Percentiles rank a stretch among this genome's conserved stretches.
Conservation (phyloP, 1,140 invertebrate genomes). For the Oreohelix idahoensis region DNA sequence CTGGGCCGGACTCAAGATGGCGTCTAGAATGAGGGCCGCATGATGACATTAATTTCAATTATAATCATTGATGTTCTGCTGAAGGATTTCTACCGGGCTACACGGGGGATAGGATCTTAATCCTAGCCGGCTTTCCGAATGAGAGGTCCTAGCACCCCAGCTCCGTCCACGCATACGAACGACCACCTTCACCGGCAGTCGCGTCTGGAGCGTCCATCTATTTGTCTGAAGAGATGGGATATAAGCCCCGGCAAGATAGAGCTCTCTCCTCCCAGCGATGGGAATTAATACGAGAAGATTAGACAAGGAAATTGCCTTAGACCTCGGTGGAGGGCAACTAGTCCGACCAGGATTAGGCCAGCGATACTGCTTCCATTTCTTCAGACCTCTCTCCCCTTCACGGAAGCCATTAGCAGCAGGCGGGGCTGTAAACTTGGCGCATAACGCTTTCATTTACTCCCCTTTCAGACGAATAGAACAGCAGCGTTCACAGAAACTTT, state of each 20-base stretch:
- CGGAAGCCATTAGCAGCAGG: conserved; percentile 26
- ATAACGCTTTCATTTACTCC: conserved; percentile 6
- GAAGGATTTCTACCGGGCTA: conserved; percentile 4
- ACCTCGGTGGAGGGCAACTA: conserved; percentile 21
- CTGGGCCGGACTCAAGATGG: conserved; percentile 11
- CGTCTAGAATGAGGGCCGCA: not conserved
- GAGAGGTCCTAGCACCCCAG: conserved; percentile 23
- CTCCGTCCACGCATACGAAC: conserved; percentile 38
- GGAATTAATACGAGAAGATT: conserved; percentile 40
- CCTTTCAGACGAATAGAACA: not conserved
- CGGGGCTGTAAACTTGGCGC: conserved; percentile 24
- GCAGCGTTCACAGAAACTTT: too few species aligned
- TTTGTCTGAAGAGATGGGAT: conserved; percentile 38
- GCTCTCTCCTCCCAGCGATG: not conserved
- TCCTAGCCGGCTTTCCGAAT: conserved; percentile 15
- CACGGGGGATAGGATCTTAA: conserved; percentile 29
- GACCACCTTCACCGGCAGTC: conserved; percentile 17
- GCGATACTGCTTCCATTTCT: conserved; percentile 34
- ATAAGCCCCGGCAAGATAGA: conserved; percentile 29
- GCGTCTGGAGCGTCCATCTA: conserved; percentile 27
- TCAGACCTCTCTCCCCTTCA: conserved; percentile 14
- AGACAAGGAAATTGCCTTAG: conserved; percentile 40
- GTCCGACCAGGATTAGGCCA: conserved; percentile 25
- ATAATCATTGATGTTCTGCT: conserved; percentile 40
- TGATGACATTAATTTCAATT: conserved; percentile 52